Evolutionary conservation across 2,888 invertebrate species (phyloP), one percentile per base, ranked within the genome.

Genomic region (Mesorhabditis spiculigera): DNA sequence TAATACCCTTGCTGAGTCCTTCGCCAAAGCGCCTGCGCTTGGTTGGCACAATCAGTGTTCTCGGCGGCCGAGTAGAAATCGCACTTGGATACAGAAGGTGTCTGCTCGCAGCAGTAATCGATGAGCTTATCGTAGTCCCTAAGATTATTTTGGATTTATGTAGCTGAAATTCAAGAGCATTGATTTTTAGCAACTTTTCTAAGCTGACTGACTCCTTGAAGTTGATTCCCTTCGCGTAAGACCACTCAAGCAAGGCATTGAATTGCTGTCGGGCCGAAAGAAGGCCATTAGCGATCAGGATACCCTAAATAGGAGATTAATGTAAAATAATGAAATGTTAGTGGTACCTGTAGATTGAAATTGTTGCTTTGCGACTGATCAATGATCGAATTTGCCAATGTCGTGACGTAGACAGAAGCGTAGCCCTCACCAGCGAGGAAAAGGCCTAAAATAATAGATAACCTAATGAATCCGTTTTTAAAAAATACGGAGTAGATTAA

Each of bases 401-500:
- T 87, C 4, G 87, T 87, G 4, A 87, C 86, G 72, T 87, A 87
- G 28, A 87, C 84, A 4, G 87, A 87, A 3, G 84, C 87, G 73
- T 87, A 87, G 70, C 87, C 87, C 74, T 87, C 87, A n/a, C 87
- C 88, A 10, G 87, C 86, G 45, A 88, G 79, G 76, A 84, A 88
- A 71, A 88, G 87, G 41, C 86, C 86, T 76, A 87, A 86, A 1
- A 73, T 69, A 13, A 71, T 75, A 67, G 83, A 87, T 70, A 87
- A 28, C 28, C n/a, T n/a, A n/a, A n/a, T n/a, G n/a, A n/a, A n/a
- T n/a, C n/a, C 28, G 28, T 28, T 28, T 28, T 28, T 28, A 28
- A 28, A 28, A 28, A 28, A 28, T 28, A 28, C 28, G 28, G 28
- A 28, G 28, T 28, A 28, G 28, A 28, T 28, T 28, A 28, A 28